phyloP scores from a whole-genome alignment of 1,140 invertebrate species.

The Arctopsyche grandis region DNA sequence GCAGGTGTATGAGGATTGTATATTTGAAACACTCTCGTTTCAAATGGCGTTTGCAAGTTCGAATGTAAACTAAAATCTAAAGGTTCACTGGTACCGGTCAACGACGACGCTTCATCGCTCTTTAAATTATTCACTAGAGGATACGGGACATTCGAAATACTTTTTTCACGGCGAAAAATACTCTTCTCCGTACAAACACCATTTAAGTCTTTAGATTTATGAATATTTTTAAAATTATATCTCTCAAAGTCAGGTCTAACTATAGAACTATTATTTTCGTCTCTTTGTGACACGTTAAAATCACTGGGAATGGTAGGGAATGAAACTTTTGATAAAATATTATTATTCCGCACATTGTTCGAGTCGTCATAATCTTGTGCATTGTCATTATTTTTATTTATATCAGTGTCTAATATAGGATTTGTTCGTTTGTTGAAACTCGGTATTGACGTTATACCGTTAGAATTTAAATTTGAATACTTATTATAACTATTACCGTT shows the following conservation, averaged over 20 bases:
- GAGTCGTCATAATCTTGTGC: not conserved
- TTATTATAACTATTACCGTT: slow-evolving; percentile 21
- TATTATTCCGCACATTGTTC: not conserved
- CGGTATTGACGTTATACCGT: not conserved
- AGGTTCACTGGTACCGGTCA: slow-evolving; percentile 17
- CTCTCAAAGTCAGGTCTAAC: too few species aligned
- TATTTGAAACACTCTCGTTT: slow-evolving; percentile 26
- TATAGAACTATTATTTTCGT: too few species aligned
- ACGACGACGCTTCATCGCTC: not conserved
- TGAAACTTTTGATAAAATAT: not conserved
- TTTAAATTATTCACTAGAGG: not conserved
- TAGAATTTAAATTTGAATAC: not conserved
- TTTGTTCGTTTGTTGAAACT: not conserved
- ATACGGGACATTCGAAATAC: not conserved
- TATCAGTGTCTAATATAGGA: too few species aligned
- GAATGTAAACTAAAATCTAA: slow-evolving; percentile 49
- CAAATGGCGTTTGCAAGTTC: not conserved
- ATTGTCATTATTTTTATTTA: not conserved
- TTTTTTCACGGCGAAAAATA: not conserved
- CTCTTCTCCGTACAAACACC: not conserved
- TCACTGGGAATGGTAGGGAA: not conserved
- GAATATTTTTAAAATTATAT: slow-evolving; percentile 36
- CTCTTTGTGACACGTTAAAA: too few species aligned
- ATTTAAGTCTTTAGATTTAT: slow-evolving; percentile 39
- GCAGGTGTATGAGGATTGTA: slow-evolving; percentile 10